Conservation (phyloP, 2,113 vertebrate species). For the Motacilla alba region DNA sequence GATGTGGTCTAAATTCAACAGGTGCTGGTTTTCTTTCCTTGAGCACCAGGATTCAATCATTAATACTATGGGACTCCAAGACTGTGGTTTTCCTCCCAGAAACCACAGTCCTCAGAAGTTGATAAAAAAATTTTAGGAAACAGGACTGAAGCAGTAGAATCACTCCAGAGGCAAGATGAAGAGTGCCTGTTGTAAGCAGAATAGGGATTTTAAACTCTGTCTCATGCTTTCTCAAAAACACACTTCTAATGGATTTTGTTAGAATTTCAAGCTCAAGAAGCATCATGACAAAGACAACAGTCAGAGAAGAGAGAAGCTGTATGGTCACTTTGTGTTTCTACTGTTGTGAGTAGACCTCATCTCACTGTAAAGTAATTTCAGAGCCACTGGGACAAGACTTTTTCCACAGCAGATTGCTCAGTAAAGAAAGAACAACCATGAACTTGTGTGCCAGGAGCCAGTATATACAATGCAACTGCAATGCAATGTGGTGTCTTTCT, state of each 20-base stretch:
- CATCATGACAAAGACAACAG: not conserved
- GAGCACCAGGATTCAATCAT: slow-evolving; percentile 64
- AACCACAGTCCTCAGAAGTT: slow-evolving; percentile 48
- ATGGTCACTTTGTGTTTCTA: not conserved
- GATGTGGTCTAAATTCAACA: slow-evolving; percentile 63
- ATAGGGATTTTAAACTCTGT: not conserved
- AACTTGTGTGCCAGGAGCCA: not conserved
- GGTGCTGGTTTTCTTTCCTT: slow-evolving; percentile 62
- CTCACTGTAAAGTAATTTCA: not conserved
- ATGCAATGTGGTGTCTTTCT: not conserved
- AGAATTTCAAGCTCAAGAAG: not conserved
- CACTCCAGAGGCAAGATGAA: slow-evolving; percentile 54
- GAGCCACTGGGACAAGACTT: not conserved
- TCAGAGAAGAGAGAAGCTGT: not conserved
- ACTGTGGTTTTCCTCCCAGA: slow-evolving; percentile 58
- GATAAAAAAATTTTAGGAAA: slow-evolving; percentile 66
- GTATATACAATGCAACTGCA: not conserved
- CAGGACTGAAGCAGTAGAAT: slow-evolving; percentile 64
- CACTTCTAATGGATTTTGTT: not conserved
- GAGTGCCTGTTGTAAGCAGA: slow-evolving; percentile 28
- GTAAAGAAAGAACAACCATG: not conserved
- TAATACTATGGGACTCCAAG: slow-evolving; percentile 60
- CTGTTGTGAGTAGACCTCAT: not conserved
- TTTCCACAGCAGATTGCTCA: not conserved
- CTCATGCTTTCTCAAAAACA: not conserved